Evolutionary conservation across 1,140 invertebrate species (phyloP), one percentile per base, ranked within the genome.

Genomic region (Liolophura sinensis): DNA sequence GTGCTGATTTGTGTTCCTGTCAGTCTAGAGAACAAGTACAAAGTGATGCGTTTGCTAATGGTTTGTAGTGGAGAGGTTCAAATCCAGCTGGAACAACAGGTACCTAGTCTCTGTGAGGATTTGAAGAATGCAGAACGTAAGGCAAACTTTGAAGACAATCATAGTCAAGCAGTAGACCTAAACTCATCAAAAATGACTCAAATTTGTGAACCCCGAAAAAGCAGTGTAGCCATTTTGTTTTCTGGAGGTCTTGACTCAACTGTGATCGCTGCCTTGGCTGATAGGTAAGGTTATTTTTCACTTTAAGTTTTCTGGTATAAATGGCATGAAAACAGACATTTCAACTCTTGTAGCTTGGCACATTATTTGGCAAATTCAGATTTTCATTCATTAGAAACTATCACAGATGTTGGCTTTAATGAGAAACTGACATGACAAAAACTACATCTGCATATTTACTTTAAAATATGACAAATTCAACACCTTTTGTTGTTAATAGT

Each of bases 211-310:
- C 31, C 46, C 59, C 3, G 47, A 51, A 94, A 96, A 86, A 86
- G 92, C 22, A 91, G 91, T 83, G 85, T 94, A 50, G 94, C 91
- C 47, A 84, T 98, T 67, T 85, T 97, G 72, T 99, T 98, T 87
- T 98, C 96, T 74, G 96, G 96, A 62, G 97, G 97, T 31, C 86
- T 99, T 16, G 97, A 99, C 86, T 98, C 96, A 55, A 90, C 93
- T 31, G 88, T 98, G 73, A 84, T 99, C 68, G 92, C 96, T 47
- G 86, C 90, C 47, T 79, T 98, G 31, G 89, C 91, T 22, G 87
- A 96, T 82, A 89, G 90, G 86, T 85, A 73, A 68, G 60, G 55
- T 25, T 16, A 58, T 40, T 31, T 40, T 56, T 0, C 1, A 46
- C 18, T 55, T 24, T 62, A 12, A n/a, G 15, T 24, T 57, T 14